These are phyloP conservation scores for Agrypnia vestita DNA, from an alignment of 1,140 invertebrate genomes.

Conservation along the genomic window DNA sequence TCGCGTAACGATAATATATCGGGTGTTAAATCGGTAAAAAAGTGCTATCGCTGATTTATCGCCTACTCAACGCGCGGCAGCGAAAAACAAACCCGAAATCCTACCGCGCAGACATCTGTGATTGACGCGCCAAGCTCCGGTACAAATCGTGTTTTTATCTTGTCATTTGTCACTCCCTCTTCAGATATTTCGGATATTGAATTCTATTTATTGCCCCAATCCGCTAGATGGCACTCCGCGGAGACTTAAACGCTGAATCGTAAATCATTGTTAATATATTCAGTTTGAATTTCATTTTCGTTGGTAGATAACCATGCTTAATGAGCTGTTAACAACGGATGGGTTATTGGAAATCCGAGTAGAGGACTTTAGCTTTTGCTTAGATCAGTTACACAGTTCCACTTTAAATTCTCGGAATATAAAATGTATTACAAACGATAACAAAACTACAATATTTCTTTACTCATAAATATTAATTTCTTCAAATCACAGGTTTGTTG, in stretches of 20 bases:
- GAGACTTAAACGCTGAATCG: conserved; percentile 12
- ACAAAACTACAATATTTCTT: no score
- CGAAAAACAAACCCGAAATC: conserved; percentile 16
- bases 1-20: no score
- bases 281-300: conserved; percentile 26
- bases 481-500: no score
- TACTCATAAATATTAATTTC: no score
- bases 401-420: no score
- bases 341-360: background rate
- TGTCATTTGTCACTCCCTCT: conserved; percentile 26
- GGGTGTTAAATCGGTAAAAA: background rate
- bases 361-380: no score
- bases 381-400: no score
- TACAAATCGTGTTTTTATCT: conserved; percentile 34
- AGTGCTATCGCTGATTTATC: background rate
- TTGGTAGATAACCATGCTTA: background rate
- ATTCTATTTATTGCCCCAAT: conserved; percentile 4
- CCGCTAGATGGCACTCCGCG: conserved; percentile 17
- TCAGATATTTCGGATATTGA: conserved; percentile 24
- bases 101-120: conserved; percentile 34
- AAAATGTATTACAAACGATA: no score
- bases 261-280: conserved; percentile 38
- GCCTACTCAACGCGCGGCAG: background rate
- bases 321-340: conserved; percentile 23
- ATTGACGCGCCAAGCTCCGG: conserved; percentile 18